Percentiles rank a stretch among this genome's conserved stretches.
phyloP scores from a whole-genome alignment of 2,888 invertebrate species.

The Pecten maximus region DNA sequence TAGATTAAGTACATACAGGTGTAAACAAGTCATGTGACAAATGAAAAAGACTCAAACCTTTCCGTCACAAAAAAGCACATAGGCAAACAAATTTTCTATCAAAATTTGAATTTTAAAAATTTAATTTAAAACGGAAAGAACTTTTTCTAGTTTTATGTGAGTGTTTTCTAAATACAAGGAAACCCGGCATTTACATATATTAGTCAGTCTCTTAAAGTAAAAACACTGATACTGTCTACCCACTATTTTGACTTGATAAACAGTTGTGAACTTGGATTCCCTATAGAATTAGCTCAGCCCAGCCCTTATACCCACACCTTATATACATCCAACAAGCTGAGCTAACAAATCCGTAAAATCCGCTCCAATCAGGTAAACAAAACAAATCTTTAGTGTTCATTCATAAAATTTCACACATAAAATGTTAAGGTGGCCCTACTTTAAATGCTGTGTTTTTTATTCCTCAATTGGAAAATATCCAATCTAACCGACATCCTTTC shows the following conservation, averaged over 20 bases:
- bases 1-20: too few species aligned
- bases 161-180: too few species aligned
- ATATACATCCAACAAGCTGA: neutral
- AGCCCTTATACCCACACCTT: neutral
- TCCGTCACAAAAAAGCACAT: too few species aligned
- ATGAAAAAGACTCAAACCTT: too few species aligned
- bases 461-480: slow-evolving; percentile 8
- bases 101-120: too few species aligned
- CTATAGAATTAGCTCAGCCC: slow-evolving; percentile 8
- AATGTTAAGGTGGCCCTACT: neutral
- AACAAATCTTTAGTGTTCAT: neutral
- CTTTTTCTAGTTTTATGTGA: too few species aligned
- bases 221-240: neutral
- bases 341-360: slow-evolving; percentile 9
- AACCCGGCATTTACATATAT: neutral
- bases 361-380: slow-evolving; percentile 23
- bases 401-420: slow-evolving; percentile 21
- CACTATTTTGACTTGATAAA: neutral
- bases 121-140: too few species aligned
- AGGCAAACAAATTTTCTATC: too few species aligned
- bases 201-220: neutral
- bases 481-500: neutral
- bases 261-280: neutral
- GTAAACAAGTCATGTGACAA: too few species aligned
- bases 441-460: neutral